A percentile compares a stretch with the other conserved stretches of the same genome.
These are phyloP conservation scores for Neomonachus schauinslandi DNA, from an alignment of 2,113 vertebrate genomes.

Conservation along the genomic window DNA sequence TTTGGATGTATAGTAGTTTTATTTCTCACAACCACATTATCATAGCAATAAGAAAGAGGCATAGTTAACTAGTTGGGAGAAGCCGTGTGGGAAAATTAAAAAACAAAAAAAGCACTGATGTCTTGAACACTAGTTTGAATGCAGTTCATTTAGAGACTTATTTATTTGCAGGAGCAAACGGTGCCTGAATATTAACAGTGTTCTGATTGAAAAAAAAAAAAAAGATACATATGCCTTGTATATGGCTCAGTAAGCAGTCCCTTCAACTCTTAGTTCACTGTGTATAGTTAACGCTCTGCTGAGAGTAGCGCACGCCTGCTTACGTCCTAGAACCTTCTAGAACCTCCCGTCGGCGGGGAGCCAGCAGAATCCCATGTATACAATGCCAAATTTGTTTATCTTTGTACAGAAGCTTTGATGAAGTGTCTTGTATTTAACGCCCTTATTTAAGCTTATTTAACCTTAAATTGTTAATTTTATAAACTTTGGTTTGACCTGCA, in stretches of 20 bases:
- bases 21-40: constrained; percentile 92
- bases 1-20: constrained; percentile 93
- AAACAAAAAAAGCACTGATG: constrained; percentile 87
- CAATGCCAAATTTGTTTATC: constrained; percentile 94
- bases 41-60: constrained; percentile 96
- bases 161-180: constrained; percentile 94
- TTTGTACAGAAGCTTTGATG: constrained; percentile 95
- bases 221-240: constrained; percentile 92
- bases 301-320: constrained; percentile 79
- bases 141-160: constrained; percentile 90
- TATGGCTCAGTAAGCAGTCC: constrained; percentile 89
- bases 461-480: constrained; percentile 95
- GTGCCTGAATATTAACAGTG: constrained; percentile 94
- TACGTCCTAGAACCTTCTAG: constrained; percentile 50
- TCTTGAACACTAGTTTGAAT: constrained; percentile 87
- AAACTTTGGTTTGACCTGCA: constrained; percentile 91
- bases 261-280: constrained; percentile 79
- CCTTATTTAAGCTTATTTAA: constrained; percentile 99
- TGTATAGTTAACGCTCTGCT: constrained; percentile 87
- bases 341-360: constrained; percentile 80
- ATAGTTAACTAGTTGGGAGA: constrained; percentile 85
- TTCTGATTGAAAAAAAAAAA: constrained; percentile 85
- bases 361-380: constrained; percentile 88
- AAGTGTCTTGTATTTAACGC: constrained; percentile 98
- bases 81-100: constrained; percentile 86